These are phyloP conservation scores for Unio pictorum DNA, from an alignment of 2,888 invertebrate species.

Conservation along the genomic window DNA sequence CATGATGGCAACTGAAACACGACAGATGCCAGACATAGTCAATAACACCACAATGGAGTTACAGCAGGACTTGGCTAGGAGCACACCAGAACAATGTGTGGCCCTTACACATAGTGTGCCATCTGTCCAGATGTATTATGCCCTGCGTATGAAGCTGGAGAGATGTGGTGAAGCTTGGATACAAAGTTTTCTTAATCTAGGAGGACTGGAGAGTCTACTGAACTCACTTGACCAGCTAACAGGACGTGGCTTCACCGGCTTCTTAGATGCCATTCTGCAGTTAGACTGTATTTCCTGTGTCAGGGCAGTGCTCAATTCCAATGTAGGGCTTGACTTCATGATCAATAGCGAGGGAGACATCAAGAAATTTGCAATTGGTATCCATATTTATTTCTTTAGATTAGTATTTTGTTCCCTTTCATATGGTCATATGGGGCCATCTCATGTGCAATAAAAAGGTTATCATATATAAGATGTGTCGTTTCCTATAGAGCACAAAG, in stretches of 20 bases:
- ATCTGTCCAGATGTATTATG: constrained; percentile 61
- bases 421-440: no score
- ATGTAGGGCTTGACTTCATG: constrained; percentile 71
- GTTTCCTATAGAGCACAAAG: no score
- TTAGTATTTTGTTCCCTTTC: no score
- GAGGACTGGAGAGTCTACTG: constrained; percentile 72
- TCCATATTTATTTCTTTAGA: constrained; percentile 17
- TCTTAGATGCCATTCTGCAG: constrained; percentile 71
- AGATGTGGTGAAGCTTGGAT: constrained; percentile 69
- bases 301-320: constrained; percentile 72
- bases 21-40: constrained; percentile 7
- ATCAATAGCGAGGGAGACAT: constrained; percentile 66
- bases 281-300: constrained; percentile 73
- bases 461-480: no score
- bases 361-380: constrained; percentile 71
- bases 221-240: constrained; percentile 70
- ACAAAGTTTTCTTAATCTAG: constrained; percentile 71
- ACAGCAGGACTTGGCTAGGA: constrained; percentile 44
- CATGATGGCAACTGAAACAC: neutral
- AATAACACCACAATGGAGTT: constrained; percentile 46
- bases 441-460: no score
- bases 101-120: constrained; percentile 55
- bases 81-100: constrained; percentile 55
- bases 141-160: constrained; percentile 55
- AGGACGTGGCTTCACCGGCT: constrained; percentile 56